These are phyloP conservation scores for Coenobita brevimanus DNA, from an alignment of 1,140 invertebrate species.

Conservation along the genomic window DNA sequence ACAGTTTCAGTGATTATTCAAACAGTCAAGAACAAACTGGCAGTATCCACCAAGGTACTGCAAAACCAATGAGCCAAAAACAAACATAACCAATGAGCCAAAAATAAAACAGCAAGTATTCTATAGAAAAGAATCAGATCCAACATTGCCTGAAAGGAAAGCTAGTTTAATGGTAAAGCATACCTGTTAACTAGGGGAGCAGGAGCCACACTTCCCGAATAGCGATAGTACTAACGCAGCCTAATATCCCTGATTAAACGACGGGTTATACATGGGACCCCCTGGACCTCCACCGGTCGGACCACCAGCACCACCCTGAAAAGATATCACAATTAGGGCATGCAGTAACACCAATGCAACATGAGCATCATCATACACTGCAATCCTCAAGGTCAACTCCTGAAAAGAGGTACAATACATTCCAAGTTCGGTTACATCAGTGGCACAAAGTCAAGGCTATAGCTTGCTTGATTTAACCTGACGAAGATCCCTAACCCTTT, in stretches of 20 bases:
- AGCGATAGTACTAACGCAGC: not conserved
- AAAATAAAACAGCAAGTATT: too few relatives aligned
- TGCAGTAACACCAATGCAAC: not conserved
- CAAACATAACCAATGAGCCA: too few relatives aligned
- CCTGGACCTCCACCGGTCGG: conserved; percentile 51
- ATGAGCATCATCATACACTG: not conserved
- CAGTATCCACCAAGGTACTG: too few relatives aligned
- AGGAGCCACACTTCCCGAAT: conserved; percentile 2
- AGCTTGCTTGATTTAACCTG: too few relatives aligned
- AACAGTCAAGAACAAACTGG: too few relatives aligned
- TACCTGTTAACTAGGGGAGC: conserved; percentile 32
- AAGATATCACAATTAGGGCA: conserved; percentile 27
- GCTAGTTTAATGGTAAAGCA: not conserved
- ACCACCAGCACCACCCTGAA: conserved; percentile 57
- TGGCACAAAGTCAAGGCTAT: too few relatives aligned
- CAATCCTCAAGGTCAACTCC: not conserved
- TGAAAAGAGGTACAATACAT: not conserved
- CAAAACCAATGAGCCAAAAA: too few relatives aligned
- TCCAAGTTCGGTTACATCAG: not conserved
- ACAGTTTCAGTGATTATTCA: too few relatives aligned
- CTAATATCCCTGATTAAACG: conserved; percentile 63
- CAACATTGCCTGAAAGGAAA: conserved; percentile 45
- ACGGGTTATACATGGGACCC: conserved; percentile 58
- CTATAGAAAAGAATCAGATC: conserved; percentile 37
- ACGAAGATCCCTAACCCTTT: too few relatives aligned